Evolutionary conservation across 2,888 invertebrate genomes (phyloP).

Genomic region (Crepidodera aurea): DNA sequence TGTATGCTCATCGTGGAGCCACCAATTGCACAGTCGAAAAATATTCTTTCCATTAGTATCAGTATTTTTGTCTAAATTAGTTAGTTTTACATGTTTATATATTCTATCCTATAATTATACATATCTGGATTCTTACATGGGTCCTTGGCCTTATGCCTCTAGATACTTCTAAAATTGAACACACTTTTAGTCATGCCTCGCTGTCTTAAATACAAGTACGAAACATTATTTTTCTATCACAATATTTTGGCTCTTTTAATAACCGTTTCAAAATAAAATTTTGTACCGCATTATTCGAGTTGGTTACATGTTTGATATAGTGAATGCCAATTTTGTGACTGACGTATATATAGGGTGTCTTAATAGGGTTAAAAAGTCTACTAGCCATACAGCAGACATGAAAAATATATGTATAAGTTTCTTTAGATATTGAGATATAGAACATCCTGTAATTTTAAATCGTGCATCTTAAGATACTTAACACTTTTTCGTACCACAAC

Average conservation of each 20-base stretch:
- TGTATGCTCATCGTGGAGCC: background rate
- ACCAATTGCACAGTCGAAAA: conserved; percentile 16
- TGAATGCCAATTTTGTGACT: too few relatives aligned
- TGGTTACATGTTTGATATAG: too few relatives aligned
- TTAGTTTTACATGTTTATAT: conserved; percentile 16
- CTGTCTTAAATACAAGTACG: conserved; percentile 22
- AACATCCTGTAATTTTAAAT: too few relatives aligned
- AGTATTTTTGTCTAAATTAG: conserved; percentile 8
- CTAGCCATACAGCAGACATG: too few relatives aligned
- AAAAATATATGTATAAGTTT: too few relatives aligned
- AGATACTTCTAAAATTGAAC: conserved; percentile 37
- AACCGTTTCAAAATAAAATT: conserved; percentile 15
- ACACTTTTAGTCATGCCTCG: conserved; percentile 34
- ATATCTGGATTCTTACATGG: conserved; percentile 24
- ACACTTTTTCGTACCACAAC: too few relatives aligned
- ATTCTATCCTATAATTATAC: background rate
- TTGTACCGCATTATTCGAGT: too few relatives aligned
- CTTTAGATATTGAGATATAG: too few relatives aligned
- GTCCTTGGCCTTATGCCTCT: conserved; percentile 31
- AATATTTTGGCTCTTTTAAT: conserved; percentile 48
- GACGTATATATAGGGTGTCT: too few relatives aligned
- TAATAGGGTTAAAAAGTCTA: too few relatives aligned
- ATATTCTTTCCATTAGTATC: conserved; percentile 21
- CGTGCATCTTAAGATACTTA: too few relatives aligned
- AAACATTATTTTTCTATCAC: conserved; percentile 49